phyloP scores from a whole-genome alignment of 2,888 invertebrate genomes.

The Micoletzkya japonica region DNA sequence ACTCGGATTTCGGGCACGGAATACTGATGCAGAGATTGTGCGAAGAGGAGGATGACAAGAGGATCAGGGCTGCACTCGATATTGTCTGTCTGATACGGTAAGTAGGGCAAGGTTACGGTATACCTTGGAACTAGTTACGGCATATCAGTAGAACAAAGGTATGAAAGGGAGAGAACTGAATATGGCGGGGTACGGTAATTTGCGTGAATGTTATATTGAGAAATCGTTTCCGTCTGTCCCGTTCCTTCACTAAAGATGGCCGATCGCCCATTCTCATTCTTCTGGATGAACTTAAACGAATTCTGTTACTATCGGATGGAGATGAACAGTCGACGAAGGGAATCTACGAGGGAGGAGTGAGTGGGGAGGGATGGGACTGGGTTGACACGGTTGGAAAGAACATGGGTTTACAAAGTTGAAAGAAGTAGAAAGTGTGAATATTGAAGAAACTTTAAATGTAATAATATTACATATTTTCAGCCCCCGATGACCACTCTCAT shows the following conservation, averaged over 20 bases:
- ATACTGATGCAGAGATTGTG: constrained; percentile 38
- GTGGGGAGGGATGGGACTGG: not conserved
- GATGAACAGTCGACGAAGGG: constrained; percentile 15
- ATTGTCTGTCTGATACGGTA: constrained; percentile 40
- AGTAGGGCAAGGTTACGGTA: not conserved
- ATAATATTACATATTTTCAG: constrained; percentile 27
- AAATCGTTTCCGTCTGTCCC: constrained; percentile 25
- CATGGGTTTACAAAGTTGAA: not conserved
- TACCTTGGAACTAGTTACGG: not conserved
- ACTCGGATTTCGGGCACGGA: constrained; percentile 53
- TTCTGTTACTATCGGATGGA: constrained; percentile 11
- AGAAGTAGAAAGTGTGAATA: not conserved
- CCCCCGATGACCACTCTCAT: constrained; percentile 47
- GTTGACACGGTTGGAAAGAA: not conserved
- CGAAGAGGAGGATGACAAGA: constrained; percentile 33
- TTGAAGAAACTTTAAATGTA: not conserved
- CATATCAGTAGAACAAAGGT: not conserved
- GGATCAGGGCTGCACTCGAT: constrained; percentile 39
- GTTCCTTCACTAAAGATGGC: constrained; percentile 25
- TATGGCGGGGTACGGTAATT: not conserved
- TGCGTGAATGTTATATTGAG: constrained; percentile 17
- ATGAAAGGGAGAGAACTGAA: not conserved
- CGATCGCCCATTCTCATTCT: not conserved
- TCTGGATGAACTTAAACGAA: constrained; percentile 8
- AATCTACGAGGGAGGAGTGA: constrained; percentile 39